phyloP scores from a whole-genome alignment of 2,888 invertebrate species.

The Rhingia campestris region DNA sequence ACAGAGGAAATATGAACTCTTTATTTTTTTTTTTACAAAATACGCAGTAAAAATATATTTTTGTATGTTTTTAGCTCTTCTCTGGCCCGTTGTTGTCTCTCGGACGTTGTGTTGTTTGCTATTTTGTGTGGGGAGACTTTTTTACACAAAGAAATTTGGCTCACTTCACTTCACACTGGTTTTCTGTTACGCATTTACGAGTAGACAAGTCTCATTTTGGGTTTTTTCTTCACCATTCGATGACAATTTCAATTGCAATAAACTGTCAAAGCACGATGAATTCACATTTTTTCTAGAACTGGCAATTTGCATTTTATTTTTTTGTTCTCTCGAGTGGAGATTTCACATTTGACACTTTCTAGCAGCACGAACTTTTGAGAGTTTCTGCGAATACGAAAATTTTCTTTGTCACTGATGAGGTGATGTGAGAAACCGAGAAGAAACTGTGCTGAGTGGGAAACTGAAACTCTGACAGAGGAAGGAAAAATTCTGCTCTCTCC shows the following conservation, averaged over 20 bases:
- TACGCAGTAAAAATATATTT: constrained; percentile 69
- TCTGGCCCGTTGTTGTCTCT: constrained; percentile 16
- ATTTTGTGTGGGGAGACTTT: constrained; percentile 47
- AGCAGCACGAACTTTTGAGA: constrained; percentile 45
- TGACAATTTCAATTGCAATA: constrained; percentile 17
- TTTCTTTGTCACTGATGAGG: constrained; percentile 59
- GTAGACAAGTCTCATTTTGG: constrained; percentile 36
- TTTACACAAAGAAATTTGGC: constrained; percentile 67
- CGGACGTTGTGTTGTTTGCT: constrained; percentile 33
- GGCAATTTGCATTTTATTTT: constrained; percentile 57
- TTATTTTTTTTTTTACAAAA: constrained; percentile 16
- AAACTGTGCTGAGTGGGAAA: constrained; percentile 30
- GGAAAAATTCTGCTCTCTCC: constrained; percentile 35
- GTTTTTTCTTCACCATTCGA: constrained; percentile 57
- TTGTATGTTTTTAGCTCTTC: constrained; percentile 32
- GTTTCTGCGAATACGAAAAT: constrained; percentile 58
- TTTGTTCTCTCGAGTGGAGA: constrained; percentile 21
- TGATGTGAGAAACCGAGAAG: neutral
- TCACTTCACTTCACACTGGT: constrained; percentile 63
- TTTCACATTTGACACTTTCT: constrained; percentile 53
- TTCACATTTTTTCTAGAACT: constrained; percentile 58
- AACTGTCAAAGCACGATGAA: constrained; percentile 33
- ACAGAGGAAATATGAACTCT: constrained; percentile 28
- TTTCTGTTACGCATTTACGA: constrained; percentile 72
- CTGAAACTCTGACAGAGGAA: constrained; percentile 37